Base-by-base conservation (phyloP, 2,888 invertebrate genomes). In the Epistrophe eligans region DNA sequence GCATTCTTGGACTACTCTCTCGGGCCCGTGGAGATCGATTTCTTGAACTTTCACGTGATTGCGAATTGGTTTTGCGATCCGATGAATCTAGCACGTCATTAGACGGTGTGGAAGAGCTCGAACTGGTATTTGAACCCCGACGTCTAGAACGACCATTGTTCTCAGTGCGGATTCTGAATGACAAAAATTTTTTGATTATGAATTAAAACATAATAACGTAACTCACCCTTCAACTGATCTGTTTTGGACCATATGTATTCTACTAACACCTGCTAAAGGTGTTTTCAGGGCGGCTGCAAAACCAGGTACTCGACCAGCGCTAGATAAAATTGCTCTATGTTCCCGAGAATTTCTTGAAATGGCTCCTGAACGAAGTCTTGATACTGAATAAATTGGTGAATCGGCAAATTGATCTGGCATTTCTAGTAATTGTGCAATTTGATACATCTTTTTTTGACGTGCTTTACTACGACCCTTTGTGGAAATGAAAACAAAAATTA, bases 401-500 rank as follows among this genome's bases (percentile, higher is more conserved):
- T 92, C 92, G 35, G 91, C 84, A 45, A 90, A 84, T 88, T 92
- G 92, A 0, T 91, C 91, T 2, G 96, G 96, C 89, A 98, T 96
- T 91, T 99, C 99, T 24, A 99, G 94, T 11, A 99, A 93, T 45
- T 97, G 95, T 0, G 98, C 99, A 77, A 99, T 99, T 93, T 98
- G 97, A 91, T 97, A 97, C 97, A 99, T 98, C 93, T 99, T 99
- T 93, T 98, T 97, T 91, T 99, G 98, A 0, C 99, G 95, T 0
- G 99, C 98, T 93, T 98, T 98, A 90, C 97, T 96, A 45, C 98
- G 95, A 38, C 98, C 98, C 95, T 97, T 40, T 4, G 24, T 24
- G 24, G 4, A 43, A 62, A 24, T 24, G 3, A 28, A 55, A 28
- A 45, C 6, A 17, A 48, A 45, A 45, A 45, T 45, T 2, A 45